Conservation (phyloP, 2,888 invertebrate species). For the Pteria penguin region DNA sequence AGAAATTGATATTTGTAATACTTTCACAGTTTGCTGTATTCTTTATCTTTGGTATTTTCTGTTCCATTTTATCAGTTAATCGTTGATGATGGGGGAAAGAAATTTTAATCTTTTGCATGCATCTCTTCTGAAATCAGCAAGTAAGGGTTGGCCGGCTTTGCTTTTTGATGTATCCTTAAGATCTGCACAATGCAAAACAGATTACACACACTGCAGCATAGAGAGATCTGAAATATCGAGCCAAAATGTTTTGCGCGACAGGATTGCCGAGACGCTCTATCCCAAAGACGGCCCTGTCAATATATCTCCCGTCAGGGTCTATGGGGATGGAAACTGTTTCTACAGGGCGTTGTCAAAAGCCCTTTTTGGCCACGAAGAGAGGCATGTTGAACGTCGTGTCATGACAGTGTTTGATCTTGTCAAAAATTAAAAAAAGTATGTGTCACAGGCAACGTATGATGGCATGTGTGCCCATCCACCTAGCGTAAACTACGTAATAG, state of each 20-base stretch:
- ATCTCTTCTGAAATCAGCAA: background rate
- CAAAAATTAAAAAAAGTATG: slow-evolving; percentile 1
- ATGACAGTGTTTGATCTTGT: slow-evolving; percentile 12
- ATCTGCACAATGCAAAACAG: background rate
- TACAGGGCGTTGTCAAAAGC: background rate
- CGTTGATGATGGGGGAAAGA: background rate
- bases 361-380: slow-evolving; percentile 11
- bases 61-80: no score
- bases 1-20: no score
- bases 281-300: slow-evolving; percentile 5
- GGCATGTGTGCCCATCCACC: slow-evolving; percentile 10
- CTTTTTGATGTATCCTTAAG: background rate
- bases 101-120: background rate
- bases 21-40: no score
- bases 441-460: slow-evolving; percentile 8
- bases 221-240: background rate
- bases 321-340: background rate
- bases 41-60: no score
- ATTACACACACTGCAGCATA: background rate
- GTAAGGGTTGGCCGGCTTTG: background rate
- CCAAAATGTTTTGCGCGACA: background rate
- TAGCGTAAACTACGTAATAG: slow-evolving; percentile 9
- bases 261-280: background rate
- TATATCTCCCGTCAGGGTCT: slow-evolving; percentile 6
- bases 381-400: slow-evolving; percentile 12